Percentiles rank a stretch among this genome's conserved stretches.
Conservation (phyloP, 2,888 invertebrate genomes). For the Caradrina clavipalpis region DNA sequence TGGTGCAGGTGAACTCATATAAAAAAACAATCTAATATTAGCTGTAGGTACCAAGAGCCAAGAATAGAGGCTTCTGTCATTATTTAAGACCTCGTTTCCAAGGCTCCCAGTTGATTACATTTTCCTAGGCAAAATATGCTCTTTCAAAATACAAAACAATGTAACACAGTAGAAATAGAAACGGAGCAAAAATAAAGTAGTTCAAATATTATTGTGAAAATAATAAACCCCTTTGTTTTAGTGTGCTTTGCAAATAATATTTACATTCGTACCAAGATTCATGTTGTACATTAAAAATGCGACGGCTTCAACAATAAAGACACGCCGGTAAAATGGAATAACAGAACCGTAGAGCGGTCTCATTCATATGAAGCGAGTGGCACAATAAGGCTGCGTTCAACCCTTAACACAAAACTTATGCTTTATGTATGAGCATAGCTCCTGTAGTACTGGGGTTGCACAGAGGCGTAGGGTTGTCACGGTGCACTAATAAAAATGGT, state of each 20-base stretch:
- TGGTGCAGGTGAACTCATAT: too few relatives aligned
- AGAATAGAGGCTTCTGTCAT: conserved; percentile 11
- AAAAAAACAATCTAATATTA: too few relatives aligned
- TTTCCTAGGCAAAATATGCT: neutral
- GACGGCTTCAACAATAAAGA: conserved; percentile 18
- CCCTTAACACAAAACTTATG: conserved; percentile 17
- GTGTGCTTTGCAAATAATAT: conserved; percentile 20
- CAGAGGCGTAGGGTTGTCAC: conserved; percentile 15
- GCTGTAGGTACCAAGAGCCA: too few relatives aligned
- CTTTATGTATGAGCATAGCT: conserved; percentile 36
- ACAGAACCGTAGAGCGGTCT: conserved; percentile 23
- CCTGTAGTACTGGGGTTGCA: neutral
- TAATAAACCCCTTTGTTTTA: conserved; percentile 33
- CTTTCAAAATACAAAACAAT: conserved; percentile 4
- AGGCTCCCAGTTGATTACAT: neutral
- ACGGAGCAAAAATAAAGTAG: conserved; percentile 6
- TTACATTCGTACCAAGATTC: conserved; percentile 18
- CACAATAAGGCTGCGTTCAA: conserved; percentile 28
- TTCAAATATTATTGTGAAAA: conserved; percentile 10
- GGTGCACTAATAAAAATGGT: neutral
- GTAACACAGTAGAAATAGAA: conserved; percentile 8
- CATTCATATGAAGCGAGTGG: conserved; percentile 28
- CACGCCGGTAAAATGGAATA: conserved; percentile 23
- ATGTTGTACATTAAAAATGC: conserved; percentile 34
- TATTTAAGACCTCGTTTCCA: neutral